Conservation (phyloP, 2,113 vertebrate species). For the Pyrgilauda ruficollis region DNA sequence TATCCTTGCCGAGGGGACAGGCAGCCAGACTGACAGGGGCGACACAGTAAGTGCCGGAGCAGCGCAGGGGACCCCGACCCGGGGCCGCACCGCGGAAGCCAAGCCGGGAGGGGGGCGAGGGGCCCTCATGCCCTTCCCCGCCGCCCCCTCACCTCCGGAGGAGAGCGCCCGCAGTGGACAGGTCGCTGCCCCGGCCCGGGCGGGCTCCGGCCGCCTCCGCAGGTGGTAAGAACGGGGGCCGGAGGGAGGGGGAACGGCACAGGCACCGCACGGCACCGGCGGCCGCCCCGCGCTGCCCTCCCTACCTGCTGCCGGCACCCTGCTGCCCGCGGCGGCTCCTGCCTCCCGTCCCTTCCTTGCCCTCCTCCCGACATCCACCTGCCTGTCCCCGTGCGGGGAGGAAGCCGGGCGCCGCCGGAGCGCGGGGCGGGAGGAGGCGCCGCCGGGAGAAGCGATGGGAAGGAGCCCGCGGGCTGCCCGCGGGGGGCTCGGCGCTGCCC, state of each 20-base stretch:
- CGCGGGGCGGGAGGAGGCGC: background rate
- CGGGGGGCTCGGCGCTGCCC: background rate
- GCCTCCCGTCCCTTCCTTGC: background rate
- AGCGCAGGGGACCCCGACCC: background rate
- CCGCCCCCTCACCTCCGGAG: conserved; percentile 35
- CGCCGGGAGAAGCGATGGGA: background rate
- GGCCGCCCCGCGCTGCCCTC: background rate
- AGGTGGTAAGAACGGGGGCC: conserved; percentile 18
- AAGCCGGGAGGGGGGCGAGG: background rate
- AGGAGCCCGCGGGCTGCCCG: background rate
- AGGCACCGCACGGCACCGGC: background rate
- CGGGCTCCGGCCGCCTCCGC: background rate
- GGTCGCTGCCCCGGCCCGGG: conserved; percentile 3
- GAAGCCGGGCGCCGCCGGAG: background rate
- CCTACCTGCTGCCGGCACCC: conserved; percentile 6
- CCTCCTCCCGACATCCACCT: conserved; percentile 19
- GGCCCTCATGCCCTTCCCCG: background rate
- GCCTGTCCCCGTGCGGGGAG: background rate
- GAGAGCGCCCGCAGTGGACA: background rate
- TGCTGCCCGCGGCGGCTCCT: background rate
- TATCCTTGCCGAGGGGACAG: background rate
- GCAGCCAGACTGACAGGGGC: background rate
- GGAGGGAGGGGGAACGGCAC: background rate
- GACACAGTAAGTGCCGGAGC: background rate
- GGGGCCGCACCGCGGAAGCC: background rate